Conservation (phyloP, 2,797 vertebrate genomes). For the Squalus acanthias region DNA sequence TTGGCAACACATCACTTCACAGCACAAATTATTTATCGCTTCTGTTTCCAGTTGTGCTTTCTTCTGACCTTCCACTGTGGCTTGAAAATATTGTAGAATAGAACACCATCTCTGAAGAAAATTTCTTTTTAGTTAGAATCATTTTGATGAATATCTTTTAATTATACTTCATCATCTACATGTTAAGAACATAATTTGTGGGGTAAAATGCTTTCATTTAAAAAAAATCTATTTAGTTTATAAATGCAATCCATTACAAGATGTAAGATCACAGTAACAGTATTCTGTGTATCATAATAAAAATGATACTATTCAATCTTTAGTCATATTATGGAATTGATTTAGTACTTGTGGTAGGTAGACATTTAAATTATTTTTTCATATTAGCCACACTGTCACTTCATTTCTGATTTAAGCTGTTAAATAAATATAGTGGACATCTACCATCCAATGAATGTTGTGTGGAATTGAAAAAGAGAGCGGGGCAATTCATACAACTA, state of each 20-base stretch:
- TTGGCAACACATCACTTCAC: conserved; percentile 71
- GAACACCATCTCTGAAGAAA: conserved; percentile 6
- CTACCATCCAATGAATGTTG: background rate
- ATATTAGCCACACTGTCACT: background rate
- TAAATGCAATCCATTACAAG: conserved; percentile 18
- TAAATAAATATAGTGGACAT: conserved; percentile 9
- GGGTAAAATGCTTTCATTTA: conserved; percentile 2
- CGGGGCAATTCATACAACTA: background rate
- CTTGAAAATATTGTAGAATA: conserved; percentile 6
- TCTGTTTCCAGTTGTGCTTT: conserved; percentile 57
- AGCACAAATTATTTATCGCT: conserved; percentile 76
- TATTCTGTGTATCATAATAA: conserved; percentile 29
- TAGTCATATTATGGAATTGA: conserved; percentile 25
- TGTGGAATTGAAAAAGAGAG: background rate
- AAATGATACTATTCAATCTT: conserved; percentile 32
- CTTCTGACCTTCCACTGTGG: conserved; percentile 58
- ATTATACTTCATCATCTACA: conserved; percentile 34
- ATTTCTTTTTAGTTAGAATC: conserved; percentile 26
- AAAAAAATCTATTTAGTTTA: background rate
- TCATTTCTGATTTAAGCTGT: conserved; percentile 10
- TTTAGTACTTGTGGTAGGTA: conserved; percentile 15
- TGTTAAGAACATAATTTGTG: conserved; percentile 25
- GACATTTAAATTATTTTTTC: conserved; percentile 12
- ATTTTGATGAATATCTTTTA: conserved; percentile 38
- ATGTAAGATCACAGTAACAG: conserved; percentile 14